phyloP scores from a whole-genome alignment of 1,140 invertebrate genomes.

The Amyelois transitella region DNA sequence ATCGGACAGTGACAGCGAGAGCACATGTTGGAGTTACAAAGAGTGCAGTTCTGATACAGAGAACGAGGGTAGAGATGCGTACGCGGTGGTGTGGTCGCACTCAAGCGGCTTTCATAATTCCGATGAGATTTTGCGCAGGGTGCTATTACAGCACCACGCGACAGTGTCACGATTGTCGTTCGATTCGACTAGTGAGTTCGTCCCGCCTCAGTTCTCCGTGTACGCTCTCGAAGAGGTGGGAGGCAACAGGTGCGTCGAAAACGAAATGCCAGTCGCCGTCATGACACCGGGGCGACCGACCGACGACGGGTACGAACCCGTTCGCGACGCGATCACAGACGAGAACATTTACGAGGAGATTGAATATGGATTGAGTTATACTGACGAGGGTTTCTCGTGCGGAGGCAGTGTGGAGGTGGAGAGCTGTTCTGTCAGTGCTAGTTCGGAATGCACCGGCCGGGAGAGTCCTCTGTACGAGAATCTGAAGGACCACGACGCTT shows the following conservation, averaged over 20 bases:
- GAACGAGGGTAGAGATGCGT: conserved; percentile 26
- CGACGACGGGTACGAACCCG: conserved; percentile 64
- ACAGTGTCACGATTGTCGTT: conserved; percentile 52
- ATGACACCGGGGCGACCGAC: conserved; percentile 56
- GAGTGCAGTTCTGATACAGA: conserved; percentile 45
- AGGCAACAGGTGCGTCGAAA: conserved; percentile 49
- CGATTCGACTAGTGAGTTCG: conserved; percentile 53
- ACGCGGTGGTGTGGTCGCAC: conserved; percentile 59
- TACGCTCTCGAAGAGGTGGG: conserved; percentile 59
- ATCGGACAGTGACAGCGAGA: conserved; percentile 51
- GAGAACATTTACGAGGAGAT: conserved; percentile 70
- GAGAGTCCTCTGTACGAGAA: conserved; percentile 70
- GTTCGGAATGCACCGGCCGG: conserved; percentile 57
- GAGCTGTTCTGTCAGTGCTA: conserved; percentile 59
- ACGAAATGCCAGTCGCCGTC: conserved; percentile 41
- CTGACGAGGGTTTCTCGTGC: conserved; percentile 60
- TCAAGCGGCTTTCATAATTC: conserved; percentile 61
- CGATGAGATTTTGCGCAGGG: conserved; percentile 49
- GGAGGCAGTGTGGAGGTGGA: conserved; percentile 63
- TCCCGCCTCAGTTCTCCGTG: conserved; percentile 43
- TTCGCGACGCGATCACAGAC: conserved; percentile 56
- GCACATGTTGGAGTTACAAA: conserved; percentile 66
- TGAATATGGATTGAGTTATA: conserved; percentile 55
- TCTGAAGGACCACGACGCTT: conserved; percentile 55
- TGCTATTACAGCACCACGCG: conserved; percentile 50